A percentile compares a stretch with the other conserved stretches of the same genome.
Conservation (phyloP, 2,888 invertebrate genomes). For the Gymnosoma rotundatum region DNA sequence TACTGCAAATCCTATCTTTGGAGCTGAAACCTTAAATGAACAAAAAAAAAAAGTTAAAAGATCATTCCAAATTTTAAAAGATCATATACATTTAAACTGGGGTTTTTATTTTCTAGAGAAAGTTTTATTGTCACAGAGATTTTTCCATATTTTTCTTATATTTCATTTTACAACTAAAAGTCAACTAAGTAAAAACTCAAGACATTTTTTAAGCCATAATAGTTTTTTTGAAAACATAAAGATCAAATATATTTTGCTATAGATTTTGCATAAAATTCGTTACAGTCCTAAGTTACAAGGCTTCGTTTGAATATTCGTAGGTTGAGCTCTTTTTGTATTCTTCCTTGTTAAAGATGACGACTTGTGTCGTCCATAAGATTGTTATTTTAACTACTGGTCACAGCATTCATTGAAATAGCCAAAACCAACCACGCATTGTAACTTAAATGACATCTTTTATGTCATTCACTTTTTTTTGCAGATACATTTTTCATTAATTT, state of each 20-base stretch:
- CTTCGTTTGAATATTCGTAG: slow-evolving; percentile 6
- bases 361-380: slow-evolving; percentile 43
- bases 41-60: too few species aligned
- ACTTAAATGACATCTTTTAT: slow-evolving; percentile 67
- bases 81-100: too few species aligned
- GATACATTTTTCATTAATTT: neutral
- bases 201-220: too few species aligned
- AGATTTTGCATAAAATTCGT: slow-evolving; percentile 13
- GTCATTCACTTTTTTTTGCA: slow-evolving; percentile 53
- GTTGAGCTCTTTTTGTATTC: slow-evolving; percentile 23
- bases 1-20: too few species aligned
- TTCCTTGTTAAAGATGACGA: slow-evolving; percentile 49
- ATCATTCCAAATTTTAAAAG: too few species aligned
- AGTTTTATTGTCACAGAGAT: too few species aligned
- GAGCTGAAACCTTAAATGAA: too few species aligned
- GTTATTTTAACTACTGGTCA: slow-evolving; percentile 58
- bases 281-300: neutral
- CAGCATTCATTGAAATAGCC: slow-evolving; percentile 7
- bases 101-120: too few species aligned
- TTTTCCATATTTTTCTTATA: too few species aligned
- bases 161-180: too few species aligned
- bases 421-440: slow-evolving; percentile 52
- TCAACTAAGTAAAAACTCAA: too few species aligned
- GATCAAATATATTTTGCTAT: neutral
- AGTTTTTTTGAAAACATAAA: neutral